Base-by-base conservation (phyloP, 92 coral and sea anemone species). In the Phymanthus crucifer region DNA sequence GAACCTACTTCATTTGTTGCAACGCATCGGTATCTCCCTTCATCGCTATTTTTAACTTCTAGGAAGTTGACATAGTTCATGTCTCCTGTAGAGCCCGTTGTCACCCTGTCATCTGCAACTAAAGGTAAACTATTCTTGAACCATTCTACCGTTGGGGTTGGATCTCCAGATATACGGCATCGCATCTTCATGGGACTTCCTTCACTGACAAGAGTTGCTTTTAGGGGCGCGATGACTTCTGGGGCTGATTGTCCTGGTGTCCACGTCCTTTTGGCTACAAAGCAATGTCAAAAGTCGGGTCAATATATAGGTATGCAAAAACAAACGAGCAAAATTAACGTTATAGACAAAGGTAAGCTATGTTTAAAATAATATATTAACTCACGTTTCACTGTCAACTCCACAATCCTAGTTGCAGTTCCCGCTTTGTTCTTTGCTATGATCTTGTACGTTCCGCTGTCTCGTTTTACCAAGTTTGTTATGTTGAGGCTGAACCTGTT, bases 341-440 rank as follows among this genome's bases (percentile, higher is more conserved):
- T 37, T 37, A 37, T 7, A 43, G 48, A 9, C 48, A 43, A 43
- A 0, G 13, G 13, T 5, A 43, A 43, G 48, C 1, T 43, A 43
- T 43, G 13, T 43, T 6, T 2, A n/a, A n/a, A n/a, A n/a, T n/a
- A n/a, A n/a, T n/a, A n/a, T n/a, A n/a, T n/a, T 61, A 61, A 66
- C 88, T 70, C 54, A 96, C 99, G 98, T 83, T 88, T 88, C 14
- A 96, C 92, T 77, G 84, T 88, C 46, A 96, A 89, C 80, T 85
- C 73, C 69, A 96, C 93, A 17, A 84, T 85, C 66, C 85, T 89
- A 66, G 93, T 87, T 37, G 90, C 98, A 40, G 87, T 88, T 9
- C 99, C 99, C 17, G 89, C 96, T 14, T 93, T 74, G 81, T 87
- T 91, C 57, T 91, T 89, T 19, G 99, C 99, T 33, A 88, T 97